Percentiles rank a stretch among this genome's conserved stretches.
Conservation (phyloP, 2,888 invertebrate genomes). For the Biston betularia region DNA sequence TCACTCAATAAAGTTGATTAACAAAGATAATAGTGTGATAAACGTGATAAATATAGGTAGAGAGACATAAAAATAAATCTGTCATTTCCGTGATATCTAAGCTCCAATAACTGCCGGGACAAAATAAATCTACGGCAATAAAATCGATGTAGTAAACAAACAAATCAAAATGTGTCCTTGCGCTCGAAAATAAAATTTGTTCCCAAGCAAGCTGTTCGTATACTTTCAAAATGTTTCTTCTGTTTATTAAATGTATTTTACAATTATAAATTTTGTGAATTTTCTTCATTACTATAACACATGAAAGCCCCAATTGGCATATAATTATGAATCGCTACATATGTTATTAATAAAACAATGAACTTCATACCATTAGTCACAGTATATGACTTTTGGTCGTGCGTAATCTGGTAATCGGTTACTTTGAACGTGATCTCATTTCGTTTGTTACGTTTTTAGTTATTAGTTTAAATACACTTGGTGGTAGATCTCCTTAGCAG, state of each 20-base stretch:
- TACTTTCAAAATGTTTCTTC: no score
- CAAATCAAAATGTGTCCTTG: constrained; percentile 21
- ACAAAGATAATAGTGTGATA: constrained; percentile 6
- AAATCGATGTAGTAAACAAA: constrained; percentile 19
- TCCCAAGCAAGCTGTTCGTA: no score
- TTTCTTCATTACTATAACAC: not conserved
- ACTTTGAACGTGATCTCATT: constrained; percentile 18
- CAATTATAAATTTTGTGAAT: not conserved
- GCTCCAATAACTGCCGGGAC: constrained; percentile 13
- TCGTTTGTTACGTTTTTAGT: constrained; percentile 9
- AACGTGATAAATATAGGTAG: constrained; percentile 1
- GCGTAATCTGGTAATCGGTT: constrained; percentile 24
- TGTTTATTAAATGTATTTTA: not conserved
- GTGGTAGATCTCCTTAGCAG: no score
- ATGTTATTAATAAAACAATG: constrained; percentile 30
- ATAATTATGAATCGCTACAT: constrained; percentile 11
- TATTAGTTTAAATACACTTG: no score
- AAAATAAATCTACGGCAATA: constrained; percentile 19
- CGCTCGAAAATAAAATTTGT: not conserved
- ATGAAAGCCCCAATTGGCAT: constrained; percentile 8
- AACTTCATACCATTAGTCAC: constrained; percentile 31
- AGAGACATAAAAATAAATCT: constrained; percentile 14
- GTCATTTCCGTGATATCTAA: constrained; percentile 13
- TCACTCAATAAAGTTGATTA: not conserved
- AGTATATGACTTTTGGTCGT: constrained; percentile 19